Base-by-base conservation (phyloP, 2,797 vertebrate genomes). In the Halcyon badia region DNA sequence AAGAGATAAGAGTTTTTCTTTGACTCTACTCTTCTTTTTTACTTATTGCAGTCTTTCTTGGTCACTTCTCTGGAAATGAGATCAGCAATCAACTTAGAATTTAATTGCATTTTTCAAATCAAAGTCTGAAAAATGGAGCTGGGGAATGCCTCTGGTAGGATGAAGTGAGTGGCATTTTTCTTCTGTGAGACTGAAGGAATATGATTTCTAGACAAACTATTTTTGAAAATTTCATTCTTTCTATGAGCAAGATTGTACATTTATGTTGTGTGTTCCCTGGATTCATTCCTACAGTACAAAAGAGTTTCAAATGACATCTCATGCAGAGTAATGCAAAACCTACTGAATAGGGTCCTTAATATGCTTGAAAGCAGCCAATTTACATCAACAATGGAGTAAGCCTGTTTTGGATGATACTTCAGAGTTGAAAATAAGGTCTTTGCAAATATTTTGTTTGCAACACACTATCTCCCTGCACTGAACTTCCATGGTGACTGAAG, bases 351-450 rank as follows among this genome's bases (percentile, higher is more conserved):
- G 5, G 18, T 57, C 19, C 22, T 95, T 81, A 86, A 83, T 60
- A 56, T 73, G 73, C 66, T 76, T 93, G 77, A 95, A 90, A 96
- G 37, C 48, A 93, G 51, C 20, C 85, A 95, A 91, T 82, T 95
- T 93, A 48, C 35, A 69, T 82, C 70, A 90, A 91, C 84, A 95
- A 83, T 80, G 9, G 54, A 93, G 26, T 37, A 33, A 90, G 39
- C 14, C 76, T 88, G 10, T 66, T 92, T 79, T 70, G 73, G 46
- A 37, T 82, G 83, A 76, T 93, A 66, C 81, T 93, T 95, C 48
- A 51, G 62, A 65, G 22, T 41, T 94, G 58, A 70, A 93, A 95
- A 91, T 88, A 75, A 69, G 8, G 11, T 69, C 65, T 93, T 92
- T 35, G 65, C 16, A 76, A 90, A 72, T 90, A 87, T 70, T 96